These are phyloP conservation scores for Phyto melanocephala DNA, from an alignment of 2,888 invertebrate species.

Conservation along the genomic window DNA sequence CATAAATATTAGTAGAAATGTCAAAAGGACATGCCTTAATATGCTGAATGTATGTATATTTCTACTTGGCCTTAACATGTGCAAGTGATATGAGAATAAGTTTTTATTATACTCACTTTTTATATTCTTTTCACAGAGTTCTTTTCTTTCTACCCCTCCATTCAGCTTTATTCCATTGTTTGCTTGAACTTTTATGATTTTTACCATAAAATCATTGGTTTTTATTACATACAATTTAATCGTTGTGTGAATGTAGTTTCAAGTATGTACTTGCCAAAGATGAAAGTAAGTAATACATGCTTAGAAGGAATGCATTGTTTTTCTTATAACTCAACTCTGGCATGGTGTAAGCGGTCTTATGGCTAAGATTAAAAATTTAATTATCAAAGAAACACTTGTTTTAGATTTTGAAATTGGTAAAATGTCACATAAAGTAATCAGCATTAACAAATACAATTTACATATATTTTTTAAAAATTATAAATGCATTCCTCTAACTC, in stretches of 20 bases:
- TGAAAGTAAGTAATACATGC: background rate
- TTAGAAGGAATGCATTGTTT: background rate
- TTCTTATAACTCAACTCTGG: no score
- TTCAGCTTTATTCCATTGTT: background rate
- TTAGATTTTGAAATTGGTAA: no score
- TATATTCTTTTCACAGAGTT: conserved; percentile 27
- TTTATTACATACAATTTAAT: conserved; percentile 50
- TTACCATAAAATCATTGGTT: conserved; percentile 61
- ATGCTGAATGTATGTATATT: background rate
- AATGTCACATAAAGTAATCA: no score
- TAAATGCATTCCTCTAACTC: no score
- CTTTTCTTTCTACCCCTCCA: conserved; percentile 5
- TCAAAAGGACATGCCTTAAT: conserved; percentile 64
- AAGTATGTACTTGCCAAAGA: background rate
- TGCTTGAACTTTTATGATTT: conserved; percentile 48
- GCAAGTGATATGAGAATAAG: conserved; percentile 5
- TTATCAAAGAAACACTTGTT: no score
- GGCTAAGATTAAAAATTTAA: no score
- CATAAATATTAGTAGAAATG: conserved; percentile 58
- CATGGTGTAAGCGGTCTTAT: no score
- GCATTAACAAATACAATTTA: no score
- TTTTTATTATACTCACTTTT: conserved; percentile 30
- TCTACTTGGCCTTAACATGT: conserved; percentile 30
- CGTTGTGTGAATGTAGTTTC: background rate
- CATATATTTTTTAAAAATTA: no score